phyloP scores from a whole-genome alignment of 2,797 vertebrate species.

The Gymnodraco acuticeps region DNA sequence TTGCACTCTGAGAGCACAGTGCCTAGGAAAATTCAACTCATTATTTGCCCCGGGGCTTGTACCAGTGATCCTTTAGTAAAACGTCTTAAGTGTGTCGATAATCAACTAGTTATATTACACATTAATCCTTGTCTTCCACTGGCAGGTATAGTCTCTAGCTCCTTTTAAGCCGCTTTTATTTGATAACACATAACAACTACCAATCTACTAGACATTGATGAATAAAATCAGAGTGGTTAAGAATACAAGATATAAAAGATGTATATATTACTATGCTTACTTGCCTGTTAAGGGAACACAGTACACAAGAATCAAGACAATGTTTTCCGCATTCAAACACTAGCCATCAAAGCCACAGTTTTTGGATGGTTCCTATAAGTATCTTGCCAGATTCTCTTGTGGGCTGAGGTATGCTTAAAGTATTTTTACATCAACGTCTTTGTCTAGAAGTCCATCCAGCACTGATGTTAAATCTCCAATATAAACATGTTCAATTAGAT shows the following conservation, averaged over 20 bases:
- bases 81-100: not conserved
- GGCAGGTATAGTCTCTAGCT: not conserved
- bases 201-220: not conserved
- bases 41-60: not conserved
- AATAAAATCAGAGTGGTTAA: not conserved
- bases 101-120: not conserved
- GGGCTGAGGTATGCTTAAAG: no score
- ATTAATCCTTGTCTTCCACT: not conserved
- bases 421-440: no score
- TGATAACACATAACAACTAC: not conserved
- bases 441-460: no score
- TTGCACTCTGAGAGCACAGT: constrained; percentile 12
- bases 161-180: not conserved
- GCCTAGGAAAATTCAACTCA: not conserved
- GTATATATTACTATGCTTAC: no score
- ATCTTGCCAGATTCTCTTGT: no score
- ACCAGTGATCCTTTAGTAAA: not conserved
- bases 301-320: no score
- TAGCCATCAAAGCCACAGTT: no score
- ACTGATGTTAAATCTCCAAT: no score
- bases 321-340: no score
- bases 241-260: not conserved
- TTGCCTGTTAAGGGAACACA: no score
- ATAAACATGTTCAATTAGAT: no score
- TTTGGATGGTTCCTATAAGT: no score